A percentile compares a stretch with the other conserved stretches of the same genome.
Evolutionary conservation across 2,113 vertebrate genomes (phyloP).

Genomic region (Cyprinodon tularosa): DNA sequence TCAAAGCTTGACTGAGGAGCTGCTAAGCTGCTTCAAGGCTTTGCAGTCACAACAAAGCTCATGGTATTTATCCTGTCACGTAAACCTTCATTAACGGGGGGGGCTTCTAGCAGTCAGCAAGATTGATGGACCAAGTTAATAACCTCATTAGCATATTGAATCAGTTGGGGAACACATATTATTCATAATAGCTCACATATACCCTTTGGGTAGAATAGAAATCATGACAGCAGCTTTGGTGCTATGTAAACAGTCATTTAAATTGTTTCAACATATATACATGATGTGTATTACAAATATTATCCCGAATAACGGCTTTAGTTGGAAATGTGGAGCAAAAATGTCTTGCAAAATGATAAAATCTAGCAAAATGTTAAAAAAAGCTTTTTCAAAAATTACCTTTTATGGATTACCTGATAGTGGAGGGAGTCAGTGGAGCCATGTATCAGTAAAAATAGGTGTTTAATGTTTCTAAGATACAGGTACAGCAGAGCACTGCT

Average conservation of each 20-base stretch:
- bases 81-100: conserved; percentile 50
- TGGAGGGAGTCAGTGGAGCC: too few relatives aligned
- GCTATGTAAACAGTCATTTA: not conserved
- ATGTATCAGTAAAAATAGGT: too few relatives aligned
- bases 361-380: too few relatives aligned
- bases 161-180: conserved; percentile 23
- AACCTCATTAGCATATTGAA: conserved; percentile 47
- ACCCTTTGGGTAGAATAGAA: not conserved
- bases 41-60: conserved; percentile 33
- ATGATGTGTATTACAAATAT: too few relatives aligned
- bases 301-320: too few relatives aligned
- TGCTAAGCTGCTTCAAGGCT: conserved; percentile 35
- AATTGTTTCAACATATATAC: not conserved
- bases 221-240: not conserved
- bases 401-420: too few relatives aligned
- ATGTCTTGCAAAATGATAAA: too few relatives aligned
- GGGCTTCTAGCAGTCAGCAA: conserved; percentile 28
- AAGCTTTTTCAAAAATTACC: too few relatives aligned
- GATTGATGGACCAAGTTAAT: conserved; percentile 34
- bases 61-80: conserved; percentile 28
- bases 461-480: too few relatives aligned
- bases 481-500: too few relatives aligned
- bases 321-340: too few relatives aligned
- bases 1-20: conserved; percentile 27
- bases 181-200: conserved; percentile 32